Evolutionary conservation across 2,113 vertebrate species (phyloP).

Genomic region (Gallinago media): DNA sequence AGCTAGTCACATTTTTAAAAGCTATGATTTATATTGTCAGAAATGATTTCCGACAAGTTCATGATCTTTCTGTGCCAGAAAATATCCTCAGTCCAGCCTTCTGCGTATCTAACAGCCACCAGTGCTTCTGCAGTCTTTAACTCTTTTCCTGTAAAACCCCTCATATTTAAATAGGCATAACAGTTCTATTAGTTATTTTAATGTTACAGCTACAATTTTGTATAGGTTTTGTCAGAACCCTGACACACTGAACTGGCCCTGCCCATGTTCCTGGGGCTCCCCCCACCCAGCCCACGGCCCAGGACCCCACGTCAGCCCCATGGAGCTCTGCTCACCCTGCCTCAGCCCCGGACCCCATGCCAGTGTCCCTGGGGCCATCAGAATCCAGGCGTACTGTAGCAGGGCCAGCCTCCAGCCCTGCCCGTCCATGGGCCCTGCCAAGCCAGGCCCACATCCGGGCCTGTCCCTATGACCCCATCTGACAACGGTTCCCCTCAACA

Average conservation of each 20-base stretch:
- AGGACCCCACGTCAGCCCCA: neutral
- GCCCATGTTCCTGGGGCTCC: too few relatives aligned
- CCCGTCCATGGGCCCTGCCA: accelerated
- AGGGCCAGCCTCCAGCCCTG: accelerated
- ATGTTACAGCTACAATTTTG: neutral
- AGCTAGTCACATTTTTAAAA: neutral
- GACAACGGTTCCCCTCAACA: accelerated
- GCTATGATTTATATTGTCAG: neutral
- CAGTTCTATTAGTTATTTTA: neutral
- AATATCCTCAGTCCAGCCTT: neutral
- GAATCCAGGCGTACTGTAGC: accelerated
- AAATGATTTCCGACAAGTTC: neutral
- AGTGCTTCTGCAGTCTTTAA: neutral
- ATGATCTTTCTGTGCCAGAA: neutral
- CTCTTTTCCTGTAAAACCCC: accelerated
- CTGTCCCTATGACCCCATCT: neutral
- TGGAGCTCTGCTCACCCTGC: neutral
- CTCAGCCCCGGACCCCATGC: too few relatives aligned
- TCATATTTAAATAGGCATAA: neutral
- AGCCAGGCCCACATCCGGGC: neutral
- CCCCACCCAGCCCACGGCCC: too few relatives aligned
- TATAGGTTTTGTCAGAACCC: neutral
- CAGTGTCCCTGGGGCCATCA: accelerated
- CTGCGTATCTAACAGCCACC: neutral
- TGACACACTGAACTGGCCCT: neutral